phyloP scores from a whole-genome alignment of 2,797 vertebrate genomes.

The Sebastolobus altivelis region DNA sequence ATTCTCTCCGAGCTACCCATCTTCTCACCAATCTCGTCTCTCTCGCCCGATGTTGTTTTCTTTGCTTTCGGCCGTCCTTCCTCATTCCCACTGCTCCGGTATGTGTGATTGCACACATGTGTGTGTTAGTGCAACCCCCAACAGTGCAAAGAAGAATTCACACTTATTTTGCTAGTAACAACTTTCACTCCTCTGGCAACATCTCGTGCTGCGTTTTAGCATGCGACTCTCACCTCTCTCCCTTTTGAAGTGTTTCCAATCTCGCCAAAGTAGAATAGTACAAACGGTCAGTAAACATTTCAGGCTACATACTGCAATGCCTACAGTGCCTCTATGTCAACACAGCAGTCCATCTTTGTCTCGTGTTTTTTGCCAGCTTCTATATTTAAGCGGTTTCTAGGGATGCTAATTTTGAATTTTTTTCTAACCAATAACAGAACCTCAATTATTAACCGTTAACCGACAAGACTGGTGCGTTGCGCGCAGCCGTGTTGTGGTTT shows the following conservation, averaged over 20 bases:
- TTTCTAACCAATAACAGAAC: no score
- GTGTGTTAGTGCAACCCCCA: not conserved
- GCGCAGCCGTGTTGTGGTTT: no score
- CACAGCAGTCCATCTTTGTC: conserved; percentile 2
- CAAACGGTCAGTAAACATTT: not conserved
- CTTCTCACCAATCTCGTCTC: not conserved
- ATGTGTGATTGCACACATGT: not conserved
- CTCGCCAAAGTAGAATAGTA: not conserved
- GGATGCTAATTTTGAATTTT: no score
- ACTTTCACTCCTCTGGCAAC: not conserved
- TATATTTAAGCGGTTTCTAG: not conserved
- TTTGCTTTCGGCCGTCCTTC: not conserved
- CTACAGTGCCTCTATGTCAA: conserved; percentile 9
- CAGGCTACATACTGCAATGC: not conserved
- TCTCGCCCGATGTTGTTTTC: not conserved
- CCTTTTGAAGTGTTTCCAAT: conserved; percentile 14
- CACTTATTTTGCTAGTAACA: conserved; percentile 18
- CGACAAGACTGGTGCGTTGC: no score
- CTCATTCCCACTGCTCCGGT: not conserved
- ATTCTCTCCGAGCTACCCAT: conserved; percentile 22
- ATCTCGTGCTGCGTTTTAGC: conserved; percentile 15
- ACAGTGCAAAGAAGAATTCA: conserved; percentile 24
- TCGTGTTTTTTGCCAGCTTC: not conserved
- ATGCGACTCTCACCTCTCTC: not conserved
- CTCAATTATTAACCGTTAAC: no score